Evolutionary conservation across 2,797 vertebrate genomes (phyloP).

Genomic region (Intellagama lesueurii): DNA sequence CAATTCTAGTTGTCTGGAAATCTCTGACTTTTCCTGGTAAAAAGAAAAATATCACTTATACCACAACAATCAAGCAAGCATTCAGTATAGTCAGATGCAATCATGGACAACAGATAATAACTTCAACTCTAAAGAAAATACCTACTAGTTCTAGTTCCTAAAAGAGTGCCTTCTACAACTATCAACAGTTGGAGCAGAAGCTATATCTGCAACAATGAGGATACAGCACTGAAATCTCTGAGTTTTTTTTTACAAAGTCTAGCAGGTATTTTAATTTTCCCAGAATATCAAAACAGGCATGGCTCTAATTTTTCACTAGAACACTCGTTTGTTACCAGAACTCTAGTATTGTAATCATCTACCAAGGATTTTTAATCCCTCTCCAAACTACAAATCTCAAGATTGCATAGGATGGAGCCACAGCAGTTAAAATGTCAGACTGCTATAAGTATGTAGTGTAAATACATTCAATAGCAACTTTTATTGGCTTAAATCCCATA

Average conservation of each 20-base stretch:
- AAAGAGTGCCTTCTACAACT: conserved; percentile 26
- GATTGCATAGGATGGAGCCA: too few relatives aligned
- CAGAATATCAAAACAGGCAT: neutral
- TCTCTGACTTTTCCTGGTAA: conserved; percentile 88
- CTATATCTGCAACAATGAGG: conserved; percentile 4
- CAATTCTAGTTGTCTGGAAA: conserved; percentile 80
- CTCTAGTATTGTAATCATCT: too few relatives aligned
- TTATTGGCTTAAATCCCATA: too few relatives aligned
- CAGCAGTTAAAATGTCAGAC: too few relatives aligned
- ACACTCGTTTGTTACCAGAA: too few relatives aligned
- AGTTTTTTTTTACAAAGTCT: neutral
- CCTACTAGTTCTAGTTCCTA: neutral
- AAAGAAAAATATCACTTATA: conserved; percentile 55
- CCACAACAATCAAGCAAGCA: conserved; percentile 43
- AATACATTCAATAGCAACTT: too few relatives aligned
- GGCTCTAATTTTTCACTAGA: neutral
- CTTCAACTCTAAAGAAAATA: neutral
- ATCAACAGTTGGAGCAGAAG: conserved; percentile 16
- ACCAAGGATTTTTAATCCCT: too few relatives aligned
- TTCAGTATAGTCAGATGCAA: conserved; percentile 11
- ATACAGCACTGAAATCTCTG: conserved; percentile 15
- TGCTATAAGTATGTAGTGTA: neutral
- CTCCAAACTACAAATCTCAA: too few relatives aligned
- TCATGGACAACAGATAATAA: neutral
- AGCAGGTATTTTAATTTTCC: too few relatives aligned